Evolutionary conservation across 2,888 invertebrate species (phyloP), one percentile per base, ranked within the genome.

Genomic region (Himalopsyche kuldschensis): DNA sequence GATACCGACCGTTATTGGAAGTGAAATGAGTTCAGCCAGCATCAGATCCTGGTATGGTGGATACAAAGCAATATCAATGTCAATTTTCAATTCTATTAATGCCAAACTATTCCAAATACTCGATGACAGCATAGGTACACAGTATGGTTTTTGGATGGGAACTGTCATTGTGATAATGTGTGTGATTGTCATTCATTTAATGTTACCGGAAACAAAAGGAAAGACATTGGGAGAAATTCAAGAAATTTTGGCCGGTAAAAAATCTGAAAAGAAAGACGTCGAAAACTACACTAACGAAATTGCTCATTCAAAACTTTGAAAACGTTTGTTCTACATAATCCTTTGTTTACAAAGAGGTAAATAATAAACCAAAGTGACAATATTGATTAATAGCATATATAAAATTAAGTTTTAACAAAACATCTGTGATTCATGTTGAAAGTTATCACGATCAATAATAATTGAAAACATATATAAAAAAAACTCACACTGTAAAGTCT

Each of bases 161-260:
- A 76, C 75, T 6, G 24, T 83, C 1, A 46, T 80, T 3, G 15
- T 80, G 8, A 46, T 80, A 1, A 17, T 77, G 17, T 10, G 63
- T 17, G 20, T 27, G n/a, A 63, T 63, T 24, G 55, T 55, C 1
- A 48, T 80, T 24, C 76, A 76, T 46, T 47, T 80, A n/a, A 55
- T 76, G 17, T 17, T 83, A 32, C 83, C 83, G 10, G 83, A 83
- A 55, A 83, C 83, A 10, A 83, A 75, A 35, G 83, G 83, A 8
- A 83, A 83, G 24, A 80, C 76, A 5, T 69, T 83, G 27, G 69
- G 63, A 46, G 83, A 83, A 80, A 83, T 83, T 41, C 83, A 83
- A 41, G 80, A 83, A 41, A 83, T 80, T 17, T 77, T 83, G 20
- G 41, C 76, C 0, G 82, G 78, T 35, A 55, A 78, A 24, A 69